These are phyloP conservation scores for Oasisia sp. DNA, from an alignment of 2,888 invertebrate genomes.

Conservation along the genomic window DNA sequence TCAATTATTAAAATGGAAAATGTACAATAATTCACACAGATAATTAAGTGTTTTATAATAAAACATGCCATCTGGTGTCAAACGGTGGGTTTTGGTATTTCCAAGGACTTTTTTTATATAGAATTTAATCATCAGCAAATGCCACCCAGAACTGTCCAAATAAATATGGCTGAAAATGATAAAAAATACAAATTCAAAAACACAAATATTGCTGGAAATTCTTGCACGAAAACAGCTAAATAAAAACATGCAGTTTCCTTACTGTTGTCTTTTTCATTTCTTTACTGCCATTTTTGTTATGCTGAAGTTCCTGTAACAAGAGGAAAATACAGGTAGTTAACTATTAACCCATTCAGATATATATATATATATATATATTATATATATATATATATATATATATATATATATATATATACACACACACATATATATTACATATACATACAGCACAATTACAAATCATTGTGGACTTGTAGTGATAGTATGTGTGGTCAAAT, in stretches of 20 bases:
- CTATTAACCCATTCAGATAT: background rate
- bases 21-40: background rate
- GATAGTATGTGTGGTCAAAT: too few species aligned
- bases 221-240: background rate
- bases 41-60: background rate
- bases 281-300: background rate
- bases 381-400: too few species aligned
- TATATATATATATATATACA: too few species aligned
- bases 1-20: background rate
- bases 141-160: background rate
- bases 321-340: background rate
- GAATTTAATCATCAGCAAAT: background rate
- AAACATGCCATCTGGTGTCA: background rate
- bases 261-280: background rate
- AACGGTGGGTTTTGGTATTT: background rate
- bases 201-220: background rate
- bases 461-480: too few species aligned
- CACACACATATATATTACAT: too few species aligned
- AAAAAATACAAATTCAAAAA: background rate
- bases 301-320: background rate
- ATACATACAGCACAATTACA: too few species aligned
- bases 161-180: background rate
- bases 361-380: too few species aligned
- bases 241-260: background rate
- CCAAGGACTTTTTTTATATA: background rate